Conservation (phyloP, 2,113 vertebrate genomes). For the Petroica traversi region DNA sequence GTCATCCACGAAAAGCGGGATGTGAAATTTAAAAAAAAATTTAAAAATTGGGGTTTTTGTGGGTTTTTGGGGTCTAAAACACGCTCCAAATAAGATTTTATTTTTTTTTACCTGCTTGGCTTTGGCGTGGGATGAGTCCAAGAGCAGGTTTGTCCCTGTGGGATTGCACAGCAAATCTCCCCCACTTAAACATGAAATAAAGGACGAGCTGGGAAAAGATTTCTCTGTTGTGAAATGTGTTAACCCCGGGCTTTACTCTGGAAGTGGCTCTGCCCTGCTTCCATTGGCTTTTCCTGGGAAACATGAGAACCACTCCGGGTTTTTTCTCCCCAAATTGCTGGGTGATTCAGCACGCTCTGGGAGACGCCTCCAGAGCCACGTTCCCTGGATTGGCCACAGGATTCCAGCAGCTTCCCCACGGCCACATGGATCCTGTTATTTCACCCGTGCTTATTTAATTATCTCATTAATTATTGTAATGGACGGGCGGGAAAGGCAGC, state of each 20-base stretch:
- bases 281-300: background rate
- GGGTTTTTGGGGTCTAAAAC: background rate
- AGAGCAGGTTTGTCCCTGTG: background rate
- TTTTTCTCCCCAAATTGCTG: constrained; percentile 4
- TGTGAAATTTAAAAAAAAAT: background rate
- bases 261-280: background rate
- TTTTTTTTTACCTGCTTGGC: background rate
- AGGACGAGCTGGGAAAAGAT: constrained; percentile 27
- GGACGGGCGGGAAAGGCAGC: background rate
- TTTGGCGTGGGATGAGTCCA: background rate
- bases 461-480: background rate
- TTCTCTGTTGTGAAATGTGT: constrained; percentile 51
- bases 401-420: background rate
- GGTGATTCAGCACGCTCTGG: background rate
- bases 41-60: background rate
- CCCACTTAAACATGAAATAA: background rate
- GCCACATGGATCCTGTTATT: background rate
- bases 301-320: background rate
- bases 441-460: background rate
- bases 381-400: background rate
- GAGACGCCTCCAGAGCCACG: background rate
- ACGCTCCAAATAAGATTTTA: background rate
- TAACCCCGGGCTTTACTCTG: constrained; percentile 7
- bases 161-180: background rate
- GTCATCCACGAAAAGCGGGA: background rate